Base-by-base conservation (phyloP, 1,140 invertebrate species). In the Cydia strobilella region DNA sequence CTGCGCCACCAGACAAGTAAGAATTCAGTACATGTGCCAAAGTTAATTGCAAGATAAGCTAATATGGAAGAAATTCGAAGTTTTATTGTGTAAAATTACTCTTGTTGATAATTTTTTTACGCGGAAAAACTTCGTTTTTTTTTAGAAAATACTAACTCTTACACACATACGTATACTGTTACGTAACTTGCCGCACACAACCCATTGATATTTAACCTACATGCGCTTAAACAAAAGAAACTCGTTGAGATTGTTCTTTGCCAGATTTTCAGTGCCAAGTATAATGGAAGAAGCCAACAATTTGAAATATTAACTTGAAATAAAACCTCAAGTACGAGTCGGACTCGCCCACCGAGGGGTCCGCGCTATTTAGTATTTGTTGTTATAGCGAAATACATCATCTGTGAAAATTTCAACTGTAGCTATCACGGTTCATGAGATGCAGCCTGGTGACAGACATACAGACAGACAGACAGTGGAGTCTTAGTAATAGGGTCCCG, bases 1-100 rank as follows among this genome's bases (percentile, higher is more conserved):
- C 86, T 4, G 89, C 85, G 0, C 90, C 88, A 39, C 88, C 87
- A 48, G 94, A 94, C 89, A 94, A 94, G 94, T 94, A 90, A 92
- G 94, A 90, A 35, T 35, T 27, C 54, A 23, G 20, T 23, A 59
- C 15, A 54, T 54, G 51, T 23, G 18, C 9, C 9, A 18, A 18
- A 20, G n/a, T 10, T 12, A 59, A 2, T 23, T 23, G 54, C 54
- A 20, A 23, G 7, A 1, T 51, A 18, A 18, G 48, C 18, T n/a
- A n/a, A 51, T 51, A 15, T 48, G 45, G 13, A 48, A 48, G 48
- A 51, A 18, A 51, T 18, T n/a, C n/a, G n/a, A 51, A 51, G n/a
- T 51, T 6, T 15, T 45, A 45, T 15, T 13, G 12, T 45, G 12
- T 45, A 45, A 45, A 7, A 0, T 35, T 7, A 6, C 7, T 7